Base-by-base conservation (phyloP, 2,113 vertebrate genomes). In the Lagopus leucura region DNA sequence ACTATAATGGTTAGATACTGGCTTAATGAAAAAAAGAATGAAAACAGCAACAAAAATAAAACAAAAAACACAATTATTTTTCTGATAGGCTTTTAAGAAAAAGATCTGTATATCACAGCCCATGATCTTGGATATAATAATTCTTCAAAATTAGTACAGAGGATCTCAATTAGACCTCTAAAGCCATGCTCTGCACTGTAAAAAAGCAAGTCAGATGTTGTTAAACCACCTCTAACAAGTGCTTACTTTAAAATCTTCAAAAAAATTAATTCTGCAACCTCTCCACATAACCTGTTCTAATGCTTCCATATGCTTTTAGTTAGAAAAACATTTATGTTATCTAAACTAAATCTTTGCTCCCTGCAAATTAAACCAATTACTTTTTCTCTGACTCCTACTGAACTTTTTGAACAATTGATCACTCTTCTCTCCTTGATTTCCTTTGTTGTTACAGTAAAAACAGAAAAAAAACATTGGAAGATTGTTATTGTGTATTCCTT, bases 251-350 rank as follows among this genome's bases (percentile, higher is more conserved):
- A 71, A 81, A 21, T 69, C 28, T 38, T 43, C 18, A 38, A 38
- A 28, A 36, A 77, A 81, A 24, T 10, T 15, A 90, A 47, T 89
- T 75, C 70, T 90, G 28, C 52, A 93, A 30, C 6, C 12, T 17
- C 4, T 1, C 0, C 20, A 60, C 17, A 24, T 10, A 54, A n/a
- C 10, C 20, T 65, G 2, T 8, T 57, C 5, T 22, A 52, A 8
- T 48, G 20, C 10, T 87, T 91, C 63, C 43, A 78, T 63, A 43
- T 6, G 12, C 27, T 74, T 50, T 43, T 43, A 58, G 8, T 72
- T 69, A 57, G 50, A 72, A 89, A 75, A 14, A 12, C 60, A 81
- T 64, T 15, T 17, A 13, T 71, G 45, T 10, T 61, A 87, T 82
- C 57, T 87, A 69, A 34, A 10, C 17, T 47, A 74, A 84, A 84